phyloP scores from a whole-genome alignment of 1,140 invertebrate species.

The Chelonus insularis region DNA sequence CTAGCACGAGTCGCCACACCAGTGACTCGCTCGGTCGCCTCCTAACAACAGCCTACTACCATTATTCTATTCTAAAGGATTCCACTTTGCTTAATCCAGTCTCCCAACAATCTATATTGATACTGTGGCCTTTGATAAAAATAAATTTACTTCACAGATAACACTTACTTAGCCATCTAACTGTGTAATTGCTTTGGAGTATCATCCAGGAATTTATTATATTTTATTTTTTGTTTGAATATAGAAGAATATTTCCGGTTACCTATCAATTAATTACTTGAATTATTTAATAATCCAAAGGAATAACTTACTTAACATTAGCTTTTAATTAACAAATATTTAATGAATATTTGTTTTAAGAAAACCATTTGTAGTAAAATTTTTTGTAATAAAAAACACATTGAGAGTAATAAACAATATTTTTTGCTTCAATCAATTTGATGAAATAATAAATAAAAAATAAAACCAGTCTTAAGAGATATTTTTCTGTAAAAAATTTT shows the following conservation, averaged over 20 bases:
- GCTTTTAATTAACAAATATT: no score
- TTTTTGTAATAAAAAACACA: no score
- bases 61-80: slow-evolving; percentile 9
- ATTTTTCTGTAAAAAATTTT: no score
- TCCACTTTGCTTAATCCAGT: background rate
- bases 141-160: background rate
- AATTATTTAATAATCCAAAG: no score
- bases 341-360: no score
- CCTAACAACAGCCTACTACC: slow-evolving; percentile 12
- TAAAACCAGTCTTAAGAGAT: no score
- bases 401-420: no score
- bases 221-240: background rate
- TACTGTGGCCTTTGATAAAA: background rate
- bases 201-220: background rate
- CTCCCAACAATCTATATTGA: background rate
- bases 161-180: background rate
- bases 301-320: no score
- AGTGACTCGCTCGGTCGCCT: slow-evolving; percentile 8
- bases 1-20: slow-evolving; percentile 12
- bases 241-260: background rate
- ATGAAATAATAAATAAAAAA: no score
- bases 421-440: no score
- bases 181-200: background rate
- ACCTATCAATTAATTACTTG: background rate
- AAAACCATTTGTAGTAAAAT: no score